Evolutionary conservation across 2,797 vertebrate genomes (phyloP).

Genomic region (Oryzias dopingdopingensis): DNA sequence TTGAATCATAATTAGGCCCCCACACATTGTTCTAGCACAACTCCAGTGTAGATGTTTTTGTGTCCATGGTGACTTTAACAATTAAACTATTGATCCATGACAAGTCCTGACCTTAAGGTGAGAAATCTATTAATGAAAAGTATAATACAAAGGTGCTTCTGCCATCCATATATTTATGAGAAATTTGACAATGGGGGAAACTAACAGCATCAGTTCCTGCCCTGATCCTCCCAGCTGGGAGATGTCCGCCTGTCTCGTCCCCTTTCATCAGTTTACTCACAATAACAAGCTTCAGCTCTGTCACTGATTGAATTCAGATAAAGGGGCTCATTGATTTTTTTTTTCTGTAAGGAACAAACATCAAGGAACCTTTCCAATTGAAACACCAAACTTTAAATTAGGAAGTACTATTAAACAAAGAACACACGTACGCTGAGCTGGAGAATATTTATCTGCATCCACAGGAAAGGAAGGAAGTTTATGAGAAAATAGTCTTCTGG

Average conservation of each 20-base stretch:
- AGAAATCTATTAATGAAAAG: too few relatives aligned
- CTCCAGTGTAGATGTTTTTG: too few relatives aligned
- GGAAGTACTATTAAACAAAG: conserved; percentile 36
- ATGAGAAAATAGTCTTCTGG: conserved; percentile 16
- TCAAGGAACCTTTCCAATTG: conserved; percentile 52
- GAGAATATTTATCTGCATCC: conserved; percentile 22
- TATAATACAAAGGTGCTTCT: not conserved
- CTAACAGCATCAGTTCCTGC: conserved; percentile 19
- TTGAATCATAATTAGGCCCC: too few relatives aligned
- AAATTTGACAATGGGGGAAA: conserved; percentile 38
- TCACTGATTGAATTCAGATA: conserved; percentile 69
- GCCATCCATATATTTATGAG: conserved; percentile 25
- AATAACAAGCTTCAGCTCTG: conserved; percentile 57
- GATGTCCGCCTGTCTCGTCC: conserved; percentile 49
- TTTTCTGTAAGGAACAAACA: conserved; percentile 65
- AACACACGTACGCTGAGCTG: conserved; percentile 35
- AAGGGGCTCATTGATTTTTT: conserved; percentile 59
- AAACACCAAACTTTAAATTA: conserved; percentile 41
- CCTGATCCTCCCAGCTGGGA: conserved; percentile 33
- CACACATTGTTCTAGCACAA: too few relatives aligned
- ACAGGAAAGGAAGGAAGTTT: conserved; percentile 18
- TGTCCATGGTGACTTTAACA: too few relatives aligned
- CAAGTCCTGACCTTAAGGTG: too few relatives aligned
- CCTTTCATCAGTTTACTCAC: conserved; percentile 56
- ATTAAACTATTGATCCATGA: too few relatives aligned